phyloP scores from a whole-genome alignment of 2,113 vertebrate genomes.

The Nestor notabilis region DNA sequence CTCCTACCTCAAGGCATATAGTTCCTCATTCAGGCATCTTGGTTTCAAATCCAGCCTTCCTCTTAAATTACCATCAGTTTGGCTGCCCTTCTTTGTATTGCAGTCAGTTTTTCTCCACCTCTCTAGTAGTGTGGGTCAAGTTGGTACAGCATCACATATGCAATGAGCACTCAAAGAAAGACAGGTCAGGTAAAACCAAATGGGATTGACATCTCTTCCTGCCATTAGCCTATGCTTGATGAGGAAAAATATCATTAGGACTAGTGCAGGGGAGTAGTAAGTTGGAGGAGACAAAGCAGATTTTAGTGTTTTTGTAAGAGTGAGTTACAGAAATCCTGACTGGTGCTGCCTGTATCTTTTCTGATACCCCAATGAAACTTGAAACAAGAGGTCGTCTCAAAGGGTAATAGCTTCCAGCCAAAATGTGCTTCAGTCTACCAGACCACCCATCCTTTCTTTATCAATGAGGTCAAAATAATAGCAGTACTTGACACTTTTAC shows the following conservation, averaged over 20 bases:
- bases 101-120: not conserved
- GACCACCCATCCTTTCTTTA: constrained; percentile 68
- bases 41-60: not conserved
- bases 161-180: not conserved
- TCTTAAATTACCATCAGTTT: not conserved
- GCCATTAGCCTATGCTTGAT: not conserved
- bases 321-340: not conserved
- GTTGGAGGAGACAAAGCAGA: not conserved
- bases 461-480: constrained; percentile 61
- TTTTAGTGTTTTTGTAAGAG: not conserved
- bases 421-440: constrained; percentile 27
- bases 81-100: not conserved
- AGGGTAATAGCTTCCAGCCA: constrained; percentile 64
- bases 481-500: constrained; percentile 28
- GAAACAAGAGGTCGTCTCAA: constrained; percentile 44
- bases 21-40: not conserved
- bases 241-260: not conserved
- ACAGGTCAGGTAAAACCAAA: not conserved
- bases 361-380: constrained; percentile 48
- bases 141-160: not conserved
- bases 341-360: constrained; percentile 27
- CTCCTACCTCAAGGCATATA: not conserved
- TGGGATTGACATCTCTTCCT: not conserved
- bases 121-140: not conserved
- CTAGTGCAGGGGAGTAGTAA: not conserved